Evolutionary conservation across 2,113 vertebrate species (phyloP).

Genomic region (Sisor rabdophorus): DNA sequence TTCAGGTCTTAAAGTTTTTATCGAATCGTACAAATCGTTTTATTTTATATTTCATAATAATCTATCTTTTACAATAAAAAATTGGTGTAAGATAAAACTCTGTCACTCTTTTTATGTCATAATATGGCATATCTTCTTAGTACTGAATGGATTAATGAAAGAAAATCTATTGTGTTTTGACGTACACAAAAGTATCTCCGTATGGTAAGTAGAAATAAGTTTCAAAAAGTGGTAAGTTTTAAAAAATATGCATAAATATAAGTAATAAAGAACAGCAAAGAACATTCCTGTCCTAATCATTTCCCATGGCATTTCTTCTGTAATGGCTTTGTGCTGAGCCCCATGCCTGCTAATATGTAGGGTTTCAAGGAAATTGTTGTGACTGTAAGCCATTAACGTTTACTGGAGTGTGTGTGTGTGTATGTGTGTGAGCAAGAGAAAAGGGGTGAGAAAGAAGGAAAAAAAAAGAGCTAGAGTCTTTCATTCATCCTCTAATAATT

Average conservation of each 20-base stretch:
- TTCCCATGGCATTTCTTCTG: background rate
- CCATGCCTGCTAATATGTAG: conserved; percentile 63
- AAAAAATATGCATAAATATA: background rate
- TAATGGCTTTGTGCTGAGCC: conserved; percentile 41
- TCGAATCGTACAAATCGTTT: too few relatives aligned
- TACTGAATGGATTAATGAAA: background rate
- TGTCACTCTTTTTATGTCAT: background rate
- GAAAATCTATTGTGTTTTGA: background rate
- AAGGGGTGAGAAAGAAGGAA: conserved; percentile 45
- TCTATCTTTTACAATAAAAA: background rate
- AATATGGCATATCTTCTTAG: background rate
- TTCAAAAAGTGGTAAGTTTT: background rate
- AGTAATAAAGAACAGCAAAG: background rate
- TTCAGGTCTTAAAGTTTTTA: too few relatives aligned
- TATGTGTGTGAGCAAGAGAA: conserved; percentile 5
- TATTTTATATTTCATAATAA: background rate
- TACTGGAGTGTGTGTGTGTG: conserved; percentile 27
- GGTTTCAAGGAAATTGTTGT: conserved; percentile 69
- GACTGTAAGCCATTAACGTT: conserved; percentile 70
- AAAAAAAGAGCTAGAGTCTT: conserved; percentile 52
- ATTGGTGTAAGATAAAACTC: too few relatives aligned
- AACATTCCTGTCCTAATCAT: background rate
- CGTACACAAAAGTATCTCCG: background rate
- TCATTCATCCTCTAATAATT: conserved; percentile 66
- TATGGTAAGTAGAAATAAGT: background rate